Base-by-base conservation (phyloP, 2,888 invertebrate species). In the Gisinianus flammeolus region DNA sequence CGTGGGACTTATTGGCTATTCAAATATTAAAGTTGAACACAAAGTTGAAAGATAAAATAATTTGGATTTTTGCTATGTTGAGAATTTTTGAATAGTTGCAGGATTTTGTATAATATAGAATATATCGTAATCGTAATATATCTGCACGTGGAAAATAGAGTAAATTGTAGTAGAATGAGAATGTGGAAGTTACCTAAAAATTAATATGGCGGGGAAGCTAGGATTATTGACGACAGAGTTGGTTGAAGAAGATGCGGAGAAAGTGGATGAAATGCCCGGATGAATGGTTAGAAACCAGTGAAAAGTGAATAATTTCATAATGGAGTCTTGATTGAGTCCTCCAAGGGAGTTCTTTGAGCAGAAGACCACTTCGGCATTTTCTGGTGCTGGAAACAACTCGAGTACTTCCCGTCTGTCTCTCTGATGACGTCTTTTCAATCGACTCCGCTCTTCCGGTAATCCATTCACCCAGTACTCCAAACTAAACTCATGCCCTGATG, bases 391-490 rank as follows among this genome's bases (percentile, higher is more conserved):
- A 56, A 81, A 82, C 33, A 83, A 74, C 79, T 84, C 84, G n/a
- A 84, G 78, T 22, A 80, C 79, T 75, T 84, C 84, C 56, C 81
- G 56, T 30, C 82, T 80, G 66, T 81, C 83, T 68, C 84, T 80
- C 71, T 83, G 83, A 80, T 84, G 84, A 62, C 83, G 81, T 76
- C 82, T 76, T 79, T 83, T 83, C 62, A 81, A 77, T 26, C 69
- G 69, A 58, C 78, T 77, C 44, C 78, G 67, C 67, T 81, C 82
- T n/a, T 81, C 82, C 22, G 77, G 44, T 19, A 81, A 56, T 58
- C 82, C 84, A 54, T 81, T 82, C 28, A 78, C 70, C 84, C 83
- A 84, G 76, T 81, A 84, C 68, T 83, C 84, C 56, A 84, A 76
- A 33, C 81, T 82, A 75, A 82, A 84, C 44, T 82, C 83, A 35